These are phyloP conservation scores for Leptinotarsa peninsularis DNA, from an alignment of 2,888 invertebrate genomes.

Conservation along the genomic window DNA sequence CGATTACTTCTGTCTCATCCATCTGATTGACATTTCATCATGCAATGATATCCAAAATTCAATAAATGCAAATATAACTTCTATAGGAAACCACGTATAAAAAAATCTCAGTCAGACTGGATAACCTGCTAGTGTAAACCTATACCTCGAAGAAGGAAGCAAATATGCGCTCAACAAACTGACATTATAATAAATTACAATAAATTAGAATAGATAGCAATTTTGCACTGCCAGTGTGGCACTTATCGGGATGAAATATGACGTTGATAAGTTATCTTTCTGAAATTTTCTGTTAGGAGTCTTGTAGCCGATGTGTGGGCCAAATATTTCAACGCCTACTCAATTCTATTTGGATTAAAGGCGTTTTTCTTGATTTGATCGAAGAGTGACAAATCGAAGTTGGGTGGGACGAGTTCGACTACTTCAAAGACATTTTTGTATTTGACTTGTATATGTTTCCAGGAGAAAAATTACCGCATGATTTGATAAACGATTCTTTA, in stretches of 20 bases:
- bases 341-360: slow-evolving; percentile 19
- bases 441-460: no score
- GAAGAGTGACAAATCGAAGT: slow-evolving; percentile 19
- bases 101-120: background rate
- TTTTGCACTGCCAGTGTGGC: slow-evolving; percentile 29
- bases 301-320: slow-evolving; percentile 37
- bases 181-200: slow-evolving; percentile 28
- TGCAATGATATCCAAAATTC: background rate
- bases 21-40: no score
- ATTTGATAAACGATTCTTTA: no score
- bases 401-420: slow-evolving; percentile 4
- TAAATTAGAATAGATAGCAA: slow-evolving; percentile 32
- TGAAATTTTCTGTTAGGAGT: slow-evolving; percentile 26
- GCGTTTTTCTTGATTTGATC: slow-evolving; percentile 30
- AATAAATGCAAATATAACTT: background rate
- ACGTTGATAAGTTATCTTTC: slow-evolving; percentile 38
- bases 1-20: no score
- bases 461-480: no score
- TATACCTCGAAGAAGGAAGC: slow-evolving; percentile 15
- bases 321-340: slow-evolving; percentile 39
- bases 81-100: background rate
- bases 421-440: background rate
- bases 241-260: slow-evolving; percentile 30
- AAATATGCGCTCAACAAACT: slow-evolving; percentile 11
- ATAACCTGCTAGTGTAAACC: slow-evolving; percentile 16